Conservation (phyloP, 2,888 invertebrate species). For the Drosophila prostipennis region DNA sequence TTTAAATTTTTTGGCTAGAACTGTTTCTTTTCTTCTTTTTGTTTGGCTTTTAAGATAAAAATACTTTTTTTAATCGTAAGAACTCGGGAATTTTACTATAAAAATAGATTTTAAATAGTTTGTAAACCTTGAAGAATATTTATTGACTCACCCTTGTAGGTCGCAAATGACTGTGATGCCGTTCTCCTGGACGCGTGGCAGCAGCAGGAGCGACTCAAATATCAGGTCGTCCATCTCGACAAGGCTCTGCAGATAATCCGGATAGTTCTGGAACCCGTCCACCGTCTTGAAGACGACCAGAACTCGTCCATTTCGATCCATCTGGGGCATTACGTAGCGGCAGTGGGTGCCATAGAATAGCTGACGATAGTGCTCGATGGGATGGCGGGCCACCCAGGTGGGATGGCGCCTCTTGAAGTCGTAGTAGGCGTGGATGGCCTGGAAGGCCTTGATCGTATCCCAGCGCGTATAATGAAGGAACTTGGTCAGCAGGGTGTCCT, state of each 20-base stretch:
- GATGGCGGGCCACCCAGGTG: slow-evolving; percentile 77
- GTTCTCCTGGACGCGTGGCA: slow-evolving; percentile 79
- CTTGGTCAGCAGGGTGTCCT: slow-evolving; percentile 77
- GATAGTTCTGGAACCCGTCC: slow-evolving; percentile 80
- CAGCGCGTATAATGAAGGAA: slow-evolving; percentile 73
- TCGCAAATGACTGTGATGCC: slow-evolving; percentile 82
- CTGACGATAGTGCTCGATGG: slow-evolving; percentile 75
- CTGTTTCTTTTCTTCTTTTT: too few relatives aligned
- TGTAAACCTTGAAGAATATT: too few relatives aligned
- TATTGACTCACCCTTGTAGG: slow-evolving; percentile 70
- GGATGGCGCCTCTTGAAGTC: slow-evolving; percentile 80
- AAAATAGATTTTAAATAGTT: too few relatives aligned
- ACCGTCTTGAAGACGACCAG: slow-evolving; percentile 77
- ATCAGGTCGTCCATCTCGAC: slow-evolving; percentile 83
- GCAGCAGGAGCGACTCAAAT: slow-evolving; percentile 78
- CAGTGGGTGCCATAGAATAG: slow-evolving; percentile 73
- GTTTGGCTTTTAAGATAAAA: too few relatives aligned
- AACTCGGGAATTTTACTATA: too few relatives aligned
- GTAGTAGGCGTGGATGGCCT: slow-evolving; percentile 75
- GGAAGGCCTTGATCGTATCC: slow-evolving; percentile 75
- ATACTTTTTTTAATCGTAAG: too few relatives aligned
- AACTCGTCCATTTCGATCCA: slow-evolving; percentile 80
- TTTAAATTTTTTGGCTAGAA: too few relatives aligned
- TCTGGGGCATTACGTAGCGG: slow-evolving; percentile 79
- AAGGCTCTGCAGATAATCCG: slow-evolving; percentile 77